phyloP scores from a whole-genome alignment of 2,797 vertebrate genomes.

The Cyprinella venusta region DNA sequence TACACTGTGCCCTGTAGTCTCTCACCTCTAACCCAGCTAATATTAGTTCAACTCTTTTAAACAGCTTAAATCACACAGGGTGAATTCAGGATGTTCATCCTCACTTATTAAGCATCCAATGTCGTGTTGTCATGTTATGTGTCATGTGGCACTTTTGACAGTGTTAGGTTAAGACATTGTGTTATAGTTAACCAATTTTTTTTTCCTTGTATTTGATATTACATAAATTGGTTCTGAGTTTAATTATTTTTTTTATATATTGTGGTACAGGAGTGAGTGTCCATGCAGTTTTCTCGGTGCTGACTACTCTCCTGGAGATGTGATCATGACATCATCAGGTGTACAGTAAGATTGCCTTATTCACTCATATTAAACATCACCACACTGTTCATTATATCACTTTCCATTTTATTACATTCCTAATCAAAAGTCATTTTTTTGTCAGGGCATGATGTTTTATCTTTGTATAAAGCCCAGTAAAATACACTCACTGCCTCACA shows the following conservation, averaged over 20 bases:
- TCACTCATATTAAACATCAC: constrained; percentile 19
- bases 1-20: neutral
- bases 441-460: neutral
- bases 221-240: neutral
- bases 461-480: too few species aligned
- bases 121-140: neutral
- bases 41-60: constrained; percentile 12
- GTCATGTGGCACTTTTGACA: neutral
- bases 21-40: constrained; percentile 19
- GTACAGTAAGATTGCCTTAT: constrained; percentile 85
- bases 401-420: neutral
- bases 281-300: constrained; percentile 91
- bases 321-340: constrained; percentile 89
- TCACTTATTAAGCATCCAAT: neutral
- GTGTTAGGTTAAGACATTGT: neutral
- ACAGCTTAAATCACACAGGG: neutral
- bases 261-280: constrained; percentile 83
- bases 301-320: constrained; percentile 90
- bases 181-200: neutral
- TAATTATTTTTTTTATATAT: neutral
- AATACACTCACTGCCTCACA: neutral
- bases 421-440: neutral
- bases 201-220: neutral
- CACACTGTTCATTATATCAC: neutral
- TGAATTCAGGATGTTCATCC: neutral